Percentiles rank a stretch among this genome's conserved stretches.
Conservation (phyloP, 1,140 invertebrate genomes). For the Drosophila sp. region DNA sequence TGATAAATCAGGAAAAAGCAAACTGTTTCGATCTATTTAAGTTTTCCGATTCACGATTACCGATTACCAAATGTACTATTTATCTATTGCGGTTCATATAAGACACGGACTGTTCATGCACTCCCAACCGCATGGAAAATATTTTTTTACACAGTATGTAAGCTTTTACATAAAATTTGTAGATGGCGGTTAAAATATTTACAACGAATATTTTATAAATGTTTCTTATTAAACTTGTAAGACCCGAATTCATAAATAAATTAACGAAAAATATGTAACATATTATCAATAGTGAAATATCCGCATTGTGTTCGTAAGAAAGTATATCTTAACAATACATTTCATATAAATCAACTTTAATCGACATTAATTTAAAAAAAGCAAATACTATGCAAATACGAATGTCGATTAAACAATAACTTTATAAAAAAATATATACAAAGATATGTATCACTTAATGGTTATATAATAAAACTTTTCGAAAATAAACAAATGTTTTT, state of each 20-base stretch:
- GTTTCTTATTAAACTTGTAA: constrained; percentile 48
- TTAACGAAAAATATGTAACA: constrained; percentile 22
- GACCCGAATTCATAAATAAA: constrained; percentile 29
- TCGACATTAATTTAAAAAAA: constrained; percentile 52
- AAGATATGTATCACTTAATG: constrained; percentile 51
- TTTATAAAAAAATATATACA: constrained; percentile 69
- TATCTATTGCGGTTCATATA: constrained; percentile 4
- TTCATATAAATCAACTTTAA: constrained; percentile 58
- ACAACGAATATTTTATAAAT: constrained; percentile 79
- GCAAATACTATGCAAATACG: constrained; percentile 45
- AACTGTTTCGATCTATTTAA: too few relatives aligned
- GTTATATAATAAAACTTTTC: constrained; percentile 72
- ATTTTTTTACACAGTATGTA: constrained; percentile 73
- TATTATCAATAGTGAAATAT: constrained; percentile 60
- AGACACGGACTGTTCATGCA: constrained; percentile 5
- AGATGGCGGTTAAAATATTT: constrained; percentile 58
- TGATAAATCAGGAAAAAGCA: not conserved
- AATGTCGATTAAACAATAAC: constrained; percentile 44
- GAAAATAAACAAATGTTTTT: constrained; percentile 39
- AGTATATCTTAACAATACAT: constrained; percentile 67
- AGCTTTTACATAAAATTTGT: constrained; percentile 63
- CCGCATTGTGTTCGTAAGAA: constrained; percentile 74
- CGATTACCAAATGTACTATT: not conserved
- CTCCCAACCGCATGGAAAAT: constrained; percentile 31
- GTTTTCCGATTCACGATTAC: too few relatives aligned